Conservation (phyloP, 2,113 vertebrate genomes). For the Apodemus speciosus region DNA sequence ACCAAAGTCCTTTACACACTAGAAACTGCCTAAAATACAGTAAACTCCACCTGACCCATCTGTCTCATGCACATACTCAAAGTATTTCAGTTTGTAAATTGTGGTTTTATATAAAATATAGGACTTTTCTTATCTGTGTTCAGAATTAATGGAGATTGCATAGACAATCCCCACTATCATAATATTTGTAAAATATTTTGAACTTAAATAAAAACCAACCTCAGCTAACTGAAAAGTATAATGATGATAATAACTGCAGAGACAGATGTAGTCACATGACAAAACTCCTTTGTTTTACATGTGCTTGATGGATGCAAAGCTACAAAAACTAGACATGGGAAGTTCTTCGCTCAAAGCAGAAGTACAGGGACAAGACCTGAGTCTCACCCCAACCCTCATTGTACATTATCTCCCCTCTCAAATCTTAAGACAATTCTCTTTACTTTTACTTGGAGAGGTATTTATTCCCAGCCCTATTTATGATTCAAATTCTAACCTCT, state of each 20-base stretch:
- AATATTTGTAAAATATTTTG: constrained; percentile 17
- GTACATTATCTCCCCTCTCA: background rate
- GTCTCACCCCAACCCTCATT: background rate
- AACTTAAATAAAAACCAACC: background rate
- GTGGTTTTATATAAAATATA: background rate
- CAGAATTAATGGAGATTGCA: background rate
- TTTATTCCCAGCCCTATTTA: background rate
- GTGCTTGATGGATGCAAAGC: background rate
- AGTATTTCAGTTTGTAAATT: background rate
- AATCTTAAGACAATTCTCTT: background rate
- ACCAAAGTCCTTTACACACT: background rate
- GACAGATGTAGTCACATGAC: background rate
- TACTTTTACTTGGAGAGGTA: background rate
- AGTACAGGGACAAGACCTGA: background rate
- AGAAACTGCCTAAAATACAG: constrained; percentile 25
- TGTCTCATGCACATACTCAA: background rate
- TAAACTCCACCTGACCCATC: background rate
- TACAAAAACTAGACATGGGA: background rate
- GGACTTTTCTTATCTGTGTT: background rate
- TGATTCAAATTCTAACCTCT: constrained; percentile 27
- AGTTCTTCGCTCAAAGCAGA: background rate
- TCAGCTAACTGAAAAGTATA: background rate
- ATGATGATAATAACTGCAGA: background rate
- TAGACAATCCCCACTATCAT: background rate
- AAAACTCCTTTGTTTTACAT: background rate